Conservation (phyloP, 2,888 invertebrate species). For the Sicus ferrugineus region DNA sequence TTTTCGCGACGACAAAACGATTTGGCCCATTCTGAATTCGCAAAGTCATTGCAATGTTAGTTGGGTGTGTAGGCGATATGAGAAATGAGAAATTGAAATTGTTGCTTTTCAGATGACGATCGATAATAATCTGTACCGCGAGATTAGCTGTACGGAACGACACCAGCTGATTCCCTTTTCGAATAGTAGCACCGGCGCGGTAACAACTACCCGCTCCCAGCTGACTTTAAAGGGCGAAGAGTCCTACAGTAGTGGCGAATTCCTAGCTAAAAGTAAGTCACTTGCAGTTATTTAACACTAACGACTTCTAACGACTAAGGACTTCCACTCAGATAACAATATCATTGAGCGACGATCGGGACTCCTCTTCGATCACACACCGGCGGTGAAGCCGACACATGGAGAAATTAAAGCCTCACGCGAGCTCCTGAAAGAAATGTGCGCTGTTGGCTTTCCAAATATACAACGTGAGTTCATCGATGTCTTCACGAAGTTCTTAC, state of each 20-base stretch:
- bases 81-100: neutral
- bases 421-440: constrained; percentile 75
- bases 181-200: constrained; percentile 75
- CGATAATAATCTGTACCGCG: constrained; percentile 78
- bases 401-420: constrained; percentile 77
- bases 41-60: constrained; percentile 71
- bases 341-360: constrained; percentile 68
- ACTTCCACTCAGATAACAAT: constrained; percentile 49
- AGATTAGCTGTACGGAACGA: constrained; percentile 75
- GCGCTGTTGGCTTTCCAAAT: constrained; percentile 69
- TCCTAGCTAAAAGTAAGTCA: constrained; percentile 53
- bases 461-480: constrained; percentile 72
- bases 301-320: neutral
- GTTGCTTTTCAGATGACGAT: constrained; percentile 69
- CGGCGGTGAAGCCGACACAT: constrained; percentile 72
- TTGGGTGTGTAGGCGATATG: constrained; percentile 26
- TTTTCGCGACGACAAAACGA: constrained; percentile 76
- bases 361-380: constrained; percentile 77
- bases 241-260: constrained; percentile 50
- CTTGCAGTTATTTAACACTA: neutral
- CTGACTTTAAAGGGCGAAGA: constrained; percentile 69
- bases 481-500: constrained; percentile 72
- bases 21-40: constrained; percentile 79
- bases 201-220: constrained; percentile 72
- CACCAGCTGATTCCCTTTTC: constrained; percentile 82